A percentile compares a stretch with the other conserved stretches of the same genome.
These are phyloP conservation scores for Exocentrus adspersus DNA, from an alignment of 2,888 invertebrate species.

Conservation along the genomic window DNA sequence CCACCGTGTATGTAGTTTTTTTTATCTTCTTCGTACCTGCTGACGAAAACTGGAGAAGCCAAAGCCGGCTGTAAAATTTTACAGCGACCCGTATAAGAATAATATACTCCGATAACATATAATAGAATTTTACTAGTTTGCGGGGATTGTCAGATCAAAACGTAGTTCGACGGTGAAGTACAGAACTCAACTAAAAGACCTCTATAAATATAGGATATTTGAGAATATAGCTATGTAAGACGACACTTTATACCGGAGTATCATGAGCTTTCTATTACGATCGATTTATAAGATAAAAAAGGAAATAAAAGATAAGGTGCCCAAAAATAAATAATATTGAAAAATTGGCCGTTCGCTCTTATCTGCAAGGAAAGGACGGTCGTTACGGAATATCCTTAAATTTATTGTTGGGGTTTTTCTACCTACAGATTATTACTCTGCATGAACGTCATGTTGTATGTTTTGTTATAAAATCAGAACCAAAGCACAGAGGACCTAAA, in stretches of 20 bases:
- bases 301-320: constrained; percentile 27
- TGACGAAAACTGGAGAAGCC: background rate
- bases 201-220: constrained; percentile 25
- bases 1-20: too few species aligned
- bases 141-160: constrained; percentile 15
- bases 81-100: constrained; percentile 26
- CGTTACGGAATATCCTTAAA: constrained; percentile 11
- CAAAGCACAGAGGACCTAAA: constrained; percentile 1
- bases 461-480: background rate
- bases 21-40: constrained; percentile 20
- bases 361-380: constrained; percentile 2
- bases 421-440: constrained; percentile 17
- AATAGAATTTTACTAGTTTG: constrained; percentile 26
- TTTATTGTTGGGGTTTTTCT: constrained; percentile 20
- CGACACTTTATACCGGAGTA: constrained; percentile 4
- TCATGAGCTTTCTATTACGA: background rate
- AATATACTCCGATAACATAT: constrained; percentile 22
- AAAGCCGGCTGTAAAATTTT: constrained; percentile 15
- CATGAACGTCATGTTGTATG: background rate
- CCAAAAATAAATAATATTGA: constrained; percentile 31
- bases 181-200: constrained; percentile 12
- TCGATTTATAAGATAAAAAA: constrained; percentile 26
- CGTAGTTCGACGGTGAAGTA: background rate
- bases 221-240: constrained; percentile 10
- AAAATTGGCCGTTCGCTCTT: constrained; percentile 20